phyloP scores from a whole-genome alignment of 92 coral and sea anemone species.

The Porites lobata region DNA sequence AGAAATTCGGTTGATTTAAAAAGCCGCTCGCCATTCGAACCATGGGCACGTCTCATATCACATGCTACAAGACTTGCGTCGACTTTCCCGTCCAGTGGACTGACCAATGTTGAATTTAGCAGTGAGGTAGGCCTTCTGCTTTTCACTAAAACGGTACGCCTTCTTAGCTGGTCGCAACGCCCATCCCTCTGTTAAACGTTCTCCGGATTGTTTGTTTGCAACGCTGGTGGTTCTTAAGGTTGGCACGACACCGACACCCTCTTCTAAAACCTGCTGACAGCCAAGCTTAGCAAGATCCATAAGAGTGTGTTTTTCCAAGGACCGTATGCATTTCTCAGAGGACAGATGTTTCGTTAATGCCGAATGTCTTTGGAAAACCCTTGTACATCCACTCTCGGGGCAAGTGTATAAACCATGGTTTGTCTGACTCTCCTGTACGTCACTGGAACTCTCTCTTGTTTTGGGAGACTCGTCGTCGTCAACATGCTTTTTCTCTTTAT shows the following conservation, averaged over 20 bases:
- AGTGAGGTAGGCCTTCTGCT: too few species aligned
- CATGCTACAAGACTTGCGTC: too few species aligned
- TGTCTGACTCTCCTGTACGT: constrained; percentile 3
- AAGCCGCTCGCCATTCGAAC: too few species aligned
- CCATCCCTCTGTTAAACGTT: neutral
- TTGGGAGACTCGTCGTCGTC: too few species aligned
- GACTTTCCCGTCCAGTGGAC: too few species aligned
- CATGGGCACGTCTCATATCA: too few species aligned
- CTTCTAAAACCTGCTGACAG: constrained; percentile 4
- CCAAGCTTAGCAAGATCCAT: constrained; percentile 18
- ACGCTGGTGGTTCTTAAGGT: neutral
- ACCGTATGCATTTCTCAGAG: constrained; percentile 18
- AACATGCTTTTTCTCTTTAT: neutral
- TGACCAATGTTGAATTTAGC: too few species aligned
- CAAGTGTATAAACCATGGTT: constrained; percentile 1
- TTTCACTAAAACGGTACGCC: too few species aligned
- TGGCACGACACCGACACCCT: constrained; percentile 31
- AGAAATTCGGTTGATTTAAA: neutral
- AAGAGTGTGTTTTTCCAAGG: constrained; percentile 32
- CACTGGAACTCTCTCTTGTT: neutral
- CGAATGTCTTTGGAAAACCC: constrained; percentile 18
- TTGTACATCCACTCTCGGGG: constrained; percentile 7
- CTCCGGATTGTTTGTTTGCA: neutral
- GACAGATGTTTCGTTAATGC: constrained; percentile 40
- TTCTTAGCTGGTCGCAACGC: neutral